phyloP scores from a whole-genome alignment of 2,113 vertebrate species.

The Gadus chalcogrammus region DNA sequence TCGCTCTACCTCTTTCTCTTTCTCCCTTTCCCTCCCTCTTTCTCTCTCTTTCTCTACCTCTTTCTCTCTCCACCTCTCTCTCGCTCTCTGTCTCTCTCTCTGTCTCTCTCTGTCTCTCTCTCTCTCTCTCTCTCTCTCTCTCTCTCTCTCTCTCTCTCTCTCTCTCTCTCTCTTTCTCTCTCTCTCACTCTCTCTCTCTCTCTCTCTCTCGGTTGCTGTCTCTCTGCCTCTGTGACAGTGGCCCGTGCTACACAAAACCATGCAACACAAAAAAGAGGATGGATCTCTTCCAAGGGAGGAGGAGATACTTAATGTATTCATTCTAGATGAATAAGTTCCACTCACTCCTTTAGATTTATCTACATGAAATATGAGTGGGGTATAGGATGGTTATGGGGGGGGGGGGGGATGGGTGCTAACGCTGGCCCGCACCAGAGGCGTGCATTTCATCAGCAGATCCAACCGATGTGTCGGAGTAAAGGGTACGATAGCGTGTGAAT shows the following conservation, averaged over 20 bases:
- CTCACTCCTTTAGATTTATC: slow-evolving; percentile 20
- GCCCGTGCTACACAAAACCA: not conserved
- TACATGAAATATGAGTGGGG: slow-evolving; percentile 33
- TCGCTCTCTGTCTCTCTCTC: too few species aligned
- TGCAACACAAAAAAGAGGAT: not conserved
- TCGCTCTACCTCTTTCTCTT: too few species aligned
- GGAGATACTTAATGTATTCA: not conserved
- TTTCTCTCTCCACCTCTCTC: too few species aligned
- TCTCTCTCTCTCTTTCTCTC: too few species aligned
- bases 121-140: too few species aligned
- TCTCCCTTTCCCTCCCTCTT: too few species aligned
- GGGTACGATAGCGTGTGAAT: slow-evolving; percentile 21
- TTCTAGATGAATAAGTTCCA: slow-evolving; percentile 3
- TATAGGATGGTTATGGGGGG: too few species aligned
- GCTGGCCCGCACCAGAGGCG: slow-evolving; percentile 3
- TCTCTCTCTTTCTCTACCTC: too few species aligned
- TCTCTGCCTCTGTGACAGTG: not conserved
- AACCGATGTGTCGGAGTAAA: slow-evolving; percentile 28
- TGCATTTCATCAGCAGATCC: slow-evolving; percentile 16
- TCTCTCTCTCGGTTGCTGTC: too few species aligned
- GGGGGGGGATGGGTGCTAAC: slow-evolving; percentile 12
- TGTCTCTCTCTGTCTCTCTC: too few species aligned
- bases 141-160: too few species aligned
- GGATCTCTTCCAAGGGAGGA: not conserved
- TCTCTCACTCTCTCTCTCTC: too few species aligned